Evolutionary conservation across 2,797 vertebrate species (phyloP).

Genomic region (Trachurus trachurus): DNA sequence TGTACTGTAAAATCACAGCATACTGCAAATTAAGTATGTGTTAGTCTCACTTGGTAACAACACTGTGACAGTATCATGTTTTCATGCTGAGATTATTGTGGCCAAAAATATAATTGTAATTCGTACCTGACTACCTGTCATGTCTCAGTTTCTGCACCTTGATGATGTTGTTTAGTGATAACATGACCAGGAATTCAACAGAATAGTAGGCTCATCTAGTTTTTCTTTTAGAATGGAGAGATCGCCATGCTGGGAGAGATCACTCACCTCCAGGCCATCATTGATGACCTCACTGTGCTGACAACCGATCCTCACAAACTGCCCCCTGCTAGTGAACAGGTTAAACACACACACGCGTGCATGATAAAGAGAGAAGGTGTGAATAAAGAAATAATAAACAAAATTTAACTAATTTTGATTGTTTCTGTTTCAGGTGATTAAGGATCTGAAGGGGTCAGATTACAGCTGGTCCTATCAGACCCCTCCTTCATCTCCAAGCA

Average conservation of each 20-base stretch:
- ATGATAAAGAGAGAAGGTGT: background rate
- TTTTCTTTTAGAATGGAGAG: slow-evolving; percentile 90
- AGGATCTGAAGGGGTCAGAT: slow-evolving; percentile 97
- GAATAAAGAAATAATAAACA: rapidly evolving
- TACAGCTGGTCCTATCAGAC: slow-evolving; percentile 99
- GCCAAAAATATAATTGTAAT: too few species aligned
- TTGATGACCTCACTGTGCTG: slow-evolving; percentile 95
- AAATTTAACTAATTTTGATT: slow-evolving; percentile 52
- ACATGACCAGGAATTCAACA: background rate
- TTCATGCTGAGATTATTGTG: too few species aligned
- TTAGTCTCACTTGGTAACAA: too few species aligned
- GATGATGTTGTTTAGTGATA: background rate
- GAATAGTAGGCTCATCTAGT: background rate
- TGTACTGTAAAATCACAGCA: too few species aligned
- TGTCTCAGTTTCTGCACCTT: too few species aligned
- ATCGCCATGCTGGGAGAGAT: slow-evolving; percentile 98
- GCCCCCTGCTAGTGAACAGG: slow-evolving; percentile 97
- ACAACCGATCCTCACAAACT: slow-evolving; percentile 96
- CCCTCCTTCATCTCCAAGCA: slow-evolving; percentile 95
- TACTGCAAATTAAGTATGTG: too few species aligned
- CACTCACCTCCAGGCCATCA: slow-evolving; percentile 98
- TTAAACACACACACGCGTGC: slow-evolving; percentile 52
- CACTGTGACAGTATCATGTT: too few species aligned
- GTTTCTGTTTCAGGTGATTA: slow-evolving; percentile 90
- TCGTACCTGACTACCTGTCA: background rate